phyloP scores from a whole-genome alignment of 2,113 vertebrate species.

The Cyphotilapia sp. region DNA sequence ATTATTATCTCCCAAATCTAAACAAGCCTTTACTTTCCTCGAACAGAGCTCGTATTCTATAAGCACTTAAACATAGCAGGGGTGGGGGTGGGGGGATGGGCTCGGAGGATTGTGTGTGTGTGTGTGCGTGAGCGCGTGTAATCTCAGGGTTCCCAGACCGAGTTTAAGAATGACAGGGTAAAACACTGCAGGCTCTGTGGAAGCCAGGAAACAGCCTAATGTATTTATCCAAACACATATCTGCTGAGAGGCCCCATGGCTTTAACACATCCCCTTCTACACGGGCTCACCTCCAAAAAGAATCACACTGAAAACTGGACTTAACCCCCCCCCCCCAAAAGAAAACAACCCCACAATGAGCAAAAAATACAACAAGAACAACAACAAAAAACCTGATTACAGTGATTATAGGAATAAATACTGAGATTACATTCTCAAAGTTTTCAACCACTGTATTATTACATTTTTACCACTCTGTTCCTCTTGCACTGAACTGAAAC shows the following conservation, averaged over 20 bases:
- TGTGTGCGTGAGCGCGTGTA: background rate
- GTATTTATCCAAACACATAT: constrained; percentile 69
- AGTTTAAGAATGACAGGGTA: constrained; percentile 55
- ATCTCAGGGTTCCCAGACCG: constrained; percentile 39
- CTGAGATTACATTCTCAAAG: background rate
- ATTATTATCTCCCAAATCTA: constrained; percentile 71
- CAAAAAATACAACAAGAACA: background rate
- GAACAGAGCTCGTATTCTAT: constrained; percentile 63
- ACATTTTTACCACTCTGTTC: background rate
- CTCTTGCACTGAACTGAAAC: background rate
- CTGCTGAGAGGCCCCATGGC: constrained; percentile 30
- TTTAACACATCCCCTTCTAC: constrained; percentile 23
- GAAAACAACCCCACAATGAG: background rate
- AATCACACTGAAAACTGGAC: background rate
- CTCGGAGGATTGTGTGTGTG: background rate
- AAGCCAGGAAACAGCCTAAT: constrained; percentile 64
- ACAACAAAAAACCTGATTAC: background rate
- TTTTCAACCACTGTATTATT: background rate
- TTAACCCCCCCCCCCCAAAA: background rate
- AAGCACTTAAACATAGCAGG: constrained; percentile 37
- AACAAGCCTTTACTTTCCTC: constrained; percentile 67
- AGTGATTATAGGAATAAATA: background rate
- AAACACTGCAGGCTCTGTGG: constrained; percentile 65
- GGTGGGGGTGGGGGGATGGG: constrained; percentile 7
- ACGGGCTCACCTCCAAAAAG: background rate